Percentiles rank a stretch among this genome's conserved stretches.
phyloP scores from a whole-genome alignment of 2,797 vertebrate genomes.

The Argya squamiceps region DNA sequence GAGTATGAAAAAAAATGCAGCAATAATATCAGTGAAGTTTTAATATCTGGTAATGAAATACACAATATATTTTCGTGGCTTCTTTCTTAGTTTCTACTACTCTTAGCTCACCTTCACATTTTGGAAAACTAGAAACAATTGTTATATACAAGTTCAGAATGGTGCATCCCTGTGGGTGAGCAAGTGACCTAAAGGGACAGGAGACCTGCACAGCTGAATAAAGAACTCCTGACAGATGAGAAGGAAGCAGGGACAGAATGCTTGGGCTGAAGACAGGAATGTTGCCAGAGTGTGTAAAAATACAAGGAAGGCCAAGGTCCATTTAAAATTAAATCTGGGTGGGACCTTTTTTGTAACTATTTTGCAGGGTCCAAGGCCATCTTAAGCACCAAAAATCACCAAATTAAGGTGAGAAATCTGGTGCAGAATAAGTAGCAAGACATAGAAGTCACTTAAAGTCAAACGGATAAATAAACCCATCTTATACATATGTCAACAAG shows the following conservation, averaged over 20 bases:
- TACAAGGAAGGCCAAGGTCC: not conserved
- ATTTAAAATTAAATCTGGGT: not conserved
- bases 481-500: accelerated
- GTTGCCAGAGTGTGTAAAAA: not conserved
- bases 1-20: not conserved
- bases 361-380: accelerated
- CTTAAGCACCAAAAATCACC: not conserved
- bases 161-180: not conserved
- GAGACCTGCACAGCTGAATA: not conserved
- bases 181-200: not conserved
- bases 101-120: not conserved
- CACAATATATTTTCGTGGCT: not conserved
- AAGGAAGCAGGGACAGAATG: not conserved
- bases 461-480: not conserved
- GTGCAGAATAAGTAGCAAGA: not conserved
- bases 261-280: not conserved
- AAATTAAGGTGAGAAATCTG: not conserved
- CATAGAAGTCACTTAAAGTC: not conserved
- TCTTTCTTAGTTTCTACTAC: not conserved
- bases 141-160: not conserved
- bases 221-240: not conserved
- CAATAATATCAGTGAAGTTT: not conserved
- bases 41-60: not conserved
- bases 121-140: not conserved
- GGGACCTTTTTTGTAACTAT: not conserved